Evolutionary conservation across 2,113 vertebrate species (phyloP), one percentile per base, ranked within the genome.

Genomic region (Vulpes ferrilata): DNA sequence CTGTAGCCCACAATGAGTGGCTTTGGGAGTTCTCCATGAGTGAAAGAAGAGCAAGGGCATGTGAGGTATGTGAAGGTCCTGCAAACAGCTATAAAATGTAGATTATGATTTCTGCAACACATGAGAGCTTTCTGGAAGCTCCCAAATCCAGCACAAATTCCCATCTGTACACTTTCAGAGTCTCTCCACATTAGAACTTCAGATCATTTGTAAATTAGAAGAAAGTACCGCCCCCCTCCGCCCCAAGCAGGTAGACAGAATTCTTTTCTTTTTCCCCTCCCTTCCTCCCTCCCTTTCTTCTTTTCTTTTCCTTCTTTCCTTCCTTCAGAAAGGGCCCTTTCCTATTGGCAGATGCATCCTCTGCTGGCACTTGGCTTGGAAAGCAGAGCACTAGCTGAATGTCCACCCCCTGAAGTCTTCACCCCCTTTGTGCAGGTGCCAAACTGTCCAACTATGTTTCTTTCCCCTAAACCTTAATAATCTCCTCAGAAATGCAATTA

Each of bases 101-200:
- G 32, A 38, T 13, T 19, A 51, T 60, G 51, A 11, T 51, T 78
- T 86, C 25, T n/a, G 16, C 30, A 73, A 38, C 55, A 53, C 8
- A 13, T 17, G 22, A 64, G 60, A 62, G 9, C 19, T 67, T 96
- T 73, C 82, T 73, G 32, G 65, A 73, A 95, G 57, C 25, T 67
- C 90, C 85, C 64, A 53, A 84, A 92, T 38, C 62, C 57, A 92
- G n/a, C 57, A 57, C 57, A 90, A 55, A 92, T 94, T 80, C 53
- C 17, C 25, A 27, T 16, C 25, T 65, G 12, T 85, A 64, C 0
- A n/a, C 9, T 30, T 11, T 22, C 8, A 84, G 65, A 38, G 32
- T 78, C 10, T 22, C 3, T 86, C 55, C 51, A 79, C 8, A 1
- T 15, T 22, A 79, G 62, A 65, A 22, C 9, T 67, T 92, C 19